phyloP scores from a whole-genome alignment of 2,797 vertebrate genomes.

The Remorina albescens region DNA sequence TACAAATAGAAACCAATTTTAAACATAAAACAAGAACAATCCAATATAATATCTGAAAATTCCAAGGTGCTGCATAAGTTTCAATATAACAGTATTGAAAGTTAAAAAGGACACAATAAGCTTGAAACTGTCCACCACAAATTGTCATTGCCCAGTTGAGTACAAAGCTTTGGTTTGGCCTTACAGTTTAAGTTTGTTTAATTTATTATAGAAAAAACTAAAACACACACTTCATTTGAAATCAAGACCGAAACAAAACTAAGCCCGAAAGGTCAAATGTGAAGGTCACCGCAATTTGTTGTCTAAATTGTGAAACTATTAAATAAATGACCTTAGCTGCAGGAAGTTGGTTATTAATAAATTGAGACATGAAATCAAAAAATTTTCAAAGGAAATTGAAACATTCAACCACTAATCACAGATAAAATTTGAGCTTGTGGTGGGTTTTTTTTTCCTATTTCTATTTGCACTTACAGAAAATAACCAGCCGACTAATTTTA shows the following conservation, averaged over 20 bases:
- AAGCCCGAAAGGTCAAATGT: background rate
- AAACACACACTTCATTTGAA: background rate
- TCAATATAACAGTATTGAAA: background rate
- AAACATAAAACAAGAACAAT: background rate
- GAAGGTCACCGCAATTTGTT: background rate
- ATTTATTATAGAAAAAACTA: background rate
- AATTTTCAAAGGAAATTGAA: background rate
- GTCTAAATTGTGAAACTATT: background rate
- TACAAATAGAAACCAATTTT: background rate
- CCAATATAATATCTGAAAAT: background rate
- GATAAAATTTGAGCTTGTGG: background rate
- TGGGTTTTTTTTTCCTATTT: conserved; percentile 4
- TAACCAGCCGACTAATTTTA: background rate
- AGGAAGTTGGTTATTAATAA: background rate
- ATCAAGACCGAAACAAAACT: background rate
- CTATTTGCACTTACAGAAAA: conserved; percentile 2
- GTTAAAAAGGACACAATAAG: background rate
- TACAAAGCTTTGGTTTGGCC: background rate
- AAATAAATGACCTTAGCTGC: conserved; percentile 9
- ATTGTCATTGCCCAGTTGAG: background rate
- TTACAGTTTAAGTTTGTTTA: background rate
- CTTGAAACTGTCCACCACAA: background rate
- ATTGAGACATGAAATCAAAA: conserved; percentile 32
- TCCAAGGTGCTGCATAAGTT: background rate
- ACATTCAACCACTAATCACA: conserved; percentile 10